Evolutionary conservation across 2,888 invertebrate species (phyloP), one percentile per base, ranked within the genome.

Genomic region (Andrena marginata): DNA sequence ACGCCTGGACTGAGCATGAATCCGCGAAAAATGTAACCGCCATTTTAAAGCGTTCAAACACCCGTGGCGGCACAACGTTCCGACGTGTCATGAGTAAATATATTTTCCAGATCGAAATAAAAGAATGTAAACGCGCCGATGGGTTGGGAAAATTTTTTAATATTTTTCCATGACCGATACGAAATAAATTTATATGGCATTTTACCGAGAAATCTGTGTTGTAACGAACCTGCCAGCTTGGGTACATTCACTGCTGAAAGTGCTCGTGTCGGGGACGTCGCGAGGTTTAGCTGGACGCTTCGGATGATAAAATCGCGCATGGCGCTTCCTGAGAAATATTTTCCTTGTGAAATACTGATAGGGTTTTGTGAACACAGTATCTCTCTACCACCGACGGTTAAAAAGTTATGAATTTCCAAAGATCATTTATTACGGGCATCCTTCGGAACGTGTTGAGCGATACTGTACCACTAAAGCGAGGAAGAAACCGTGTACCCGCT

Each of bases 261-360:
- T 75, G 70, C 77, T 60, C 20, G 6, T 13, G 48, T 20, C 42
- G 6, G 6, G 20, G 2, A 29, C 49, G 16, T 8, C 16, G 35
- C 26, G 51, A 51, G 5, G 10, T 42, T 35, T 10, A 26, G 56
- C 56, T 62, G 62, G 76, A 78, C 77, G 77, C 68, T 26, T 88
- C 85, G 87, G 84, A 91, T 85, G 85, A 80, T 89, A 91, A 88
- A 92, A 92, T 92, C 90, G 73, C 4, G 77, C 59, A 54, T 80
- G 92, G 93, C 90, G 93, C 91, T 91, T 91, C 87, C 85, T 86
- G 78, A 90, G 88, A 93, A 90, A 93, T 80, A 82, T 92, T 82
- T 89, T 85, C 88, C 85, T 72, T 86, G 49, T 56, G 70, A 89
- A 89, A 92, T 91, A 89, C 84, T 92, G 87, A 79, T 60, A 90